Evolutionary conservation across 2,888 invertebrate species (phyloP).

Genomic region (Crioceris asparagi): DNA sequence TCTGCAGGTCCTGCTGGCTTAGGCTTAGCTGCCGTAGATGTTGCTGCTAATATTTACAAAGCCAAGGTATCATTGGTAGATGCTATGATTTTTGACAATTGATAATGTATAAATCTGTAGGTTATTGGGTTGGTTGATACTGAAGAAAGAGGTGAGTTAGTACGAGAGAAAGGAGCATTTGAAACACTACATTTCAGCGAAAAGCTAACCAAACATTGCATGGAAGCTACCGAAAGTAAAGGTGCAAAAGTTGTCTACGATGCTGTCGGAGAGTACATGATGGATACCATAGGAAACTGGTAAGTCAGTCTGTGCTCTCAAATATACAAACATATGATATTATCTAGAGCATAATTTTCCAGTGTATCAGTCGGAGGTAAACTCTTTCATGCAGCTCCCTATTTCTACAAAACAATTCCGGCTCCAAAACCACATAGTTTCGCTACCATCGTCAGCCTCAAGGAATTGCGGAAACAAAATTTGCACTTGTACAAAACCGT

Average conservation of each 20-base stretch:
- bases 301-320: constrained; percentile 33
- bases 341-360: constrained; percentile 19
- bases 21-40: constrained; percentile 55
- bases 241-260: constrained; percentile 56
- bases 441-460: constrained; percentile 29
- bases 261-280: constrained; percentile 50
- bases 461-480: constrained; percentile 37
- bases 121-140: constrained; percentile 59
- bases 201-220: constrained; percentile 44
- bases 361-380: constrained; percentile 46
- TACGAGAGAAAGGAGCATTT: constrained; percentile 52
- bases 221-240: constrained; percentile 45
- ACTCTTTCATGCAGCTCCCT: constrained; percentile 29
- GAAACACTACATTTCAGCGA: constrained; percentile 49
- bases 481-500: constrained; percentile 42
- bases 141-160: constrained; percentile 46
- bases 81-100: too few relatives aligned
- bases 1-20: constrained; percentile 54
- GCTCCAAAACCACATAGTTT: constrained; percentile 29
- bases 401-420: constrained; percentile 24
- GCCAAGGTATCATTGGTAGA: constrained; percentile 48
- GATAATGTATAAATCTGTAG: constrained; percentile 29
- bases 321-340: neutral
- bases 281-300: constrained; percentile 48
- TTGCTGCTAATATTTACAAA: constrained; percentile 56